Percentiles rank a stretch among this genome's conserved stretches.
phyloP scores from a whole-genome alignment of 2,797 vertebrate species.

The Miopithecus talapoin region DNA sequence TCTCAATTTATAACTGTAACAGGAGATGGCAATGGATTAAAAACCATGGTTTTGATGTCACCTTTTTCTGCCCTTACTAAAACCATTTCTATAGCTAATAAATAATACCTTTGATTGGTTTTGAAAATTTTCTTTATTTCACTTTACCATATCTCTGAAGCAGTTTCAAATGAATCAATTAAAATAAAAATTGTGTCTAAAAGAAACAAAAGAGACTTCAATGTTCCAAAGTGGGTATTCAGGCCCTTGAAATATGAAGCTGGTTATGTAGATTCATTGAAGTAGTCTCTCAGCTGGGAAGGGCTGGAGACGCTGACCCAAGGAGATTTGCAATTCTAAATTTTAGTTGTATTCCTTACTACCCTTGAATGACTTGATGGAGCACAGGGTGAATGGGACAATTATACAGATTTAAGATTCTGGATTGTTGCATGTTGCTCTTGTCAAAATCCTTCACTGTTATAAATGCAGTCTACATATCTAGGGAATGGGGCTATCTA shows the following conservation, averaged over 20 bases:
- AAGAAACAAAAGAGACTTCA: background rate
- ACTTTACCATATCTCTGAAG: background rate
- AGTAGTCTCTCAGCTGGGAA: background rate
- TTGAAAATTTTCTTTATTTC: background rate
- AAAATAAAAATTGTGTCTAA: slow-evolving; percentile 34
- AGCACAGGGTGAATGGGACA: background rate
- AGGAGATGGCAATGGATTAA: background rate
- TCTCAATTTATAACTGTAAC: background rate
- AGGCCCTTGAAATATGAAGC: background rate
- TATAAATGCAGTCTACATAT: background rate
- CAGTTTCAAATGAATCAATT: background rate
- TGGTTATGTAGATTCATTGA: background rate
- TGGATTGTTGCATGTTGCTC: background rate
- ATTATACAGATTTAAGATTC: background rate
- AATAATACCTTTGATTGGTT: slow-evolving; percentile 11
- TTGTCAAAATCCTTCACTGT: slow-evolving; percentile 2
- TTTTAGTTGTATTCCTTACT: background rate
- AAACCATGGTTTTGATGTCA: background rate
- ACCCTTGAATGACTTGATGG: background rate
- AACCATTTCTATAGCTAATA: background rate
- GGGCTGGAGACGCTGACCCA: background rate
- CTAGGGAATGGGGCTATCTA: background rate
- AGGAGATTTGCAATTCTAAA: background rate
- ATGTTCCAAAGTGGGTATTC: background rate
- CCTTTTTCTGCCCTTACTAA: background rate